Conservation (phyloP, 92 coral and sea anemone species). For the Umimayanthus kanabou region DNA sequence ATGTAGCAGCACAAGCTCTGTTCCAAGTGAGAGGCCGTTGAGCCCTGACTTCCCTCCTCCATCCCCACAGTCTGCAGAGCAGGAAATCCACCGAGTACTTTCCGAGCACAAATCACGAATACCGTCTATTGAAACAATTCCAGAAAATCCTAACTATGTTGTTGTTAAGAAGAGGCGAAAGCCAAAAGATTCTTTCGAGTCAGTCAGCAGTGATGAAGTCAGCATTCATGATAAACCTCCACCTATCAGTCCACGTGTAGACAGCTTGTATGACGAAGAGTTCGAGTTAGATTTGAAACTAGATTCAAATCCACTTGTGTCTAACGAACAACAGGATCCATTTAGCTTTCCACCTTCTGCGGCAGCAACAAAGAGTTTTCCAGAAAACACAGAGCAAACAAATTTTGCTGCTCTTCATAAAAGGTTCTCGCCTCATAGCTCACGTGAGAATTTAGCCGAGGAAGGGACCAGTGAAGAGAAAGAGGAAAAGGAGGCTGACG, state of each 20-base stretch:
- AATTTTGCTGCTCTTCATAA: conserved; percentile 66
- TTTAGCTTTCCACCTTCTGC: conserved; percentile 62
- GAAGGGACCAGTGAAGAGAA: conserved; percentile 4
- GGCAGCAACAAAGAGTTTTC: neutral
- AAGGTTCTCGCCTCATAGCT: conserved; percentile 58
- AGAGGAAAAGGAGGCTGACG: conserved; percentile 43
- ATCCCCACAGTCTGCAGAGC: conserved; percentile 78
- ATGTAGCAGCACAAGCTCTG: conserved; percentile 55
- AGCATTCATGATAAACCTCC: conserved; percentile 14
- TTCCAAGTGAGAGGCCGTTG: conserved; percentile 53
- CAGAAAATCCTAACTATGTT: conserved; percentile 35
- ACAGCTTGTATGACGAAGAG: conserved; percentile 69
- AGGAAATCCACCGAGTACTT: conserved; percentile 67
- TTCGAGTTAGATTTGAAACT: conserved; percentile 26
- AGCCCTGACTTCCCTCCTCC: conserved; percentile 93
- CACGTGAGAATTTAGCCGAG: conserved; percentile 62
- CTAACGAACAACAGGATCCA: conserved; percentile 63
- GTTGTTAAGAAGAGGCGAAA: conserved; percentile 27
- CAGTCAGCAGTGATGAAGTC: conserved; percentile 30
- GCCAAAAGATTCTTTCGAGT: conserved; percentile 20
- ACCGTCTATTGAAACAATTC: conserved; percentile 38
- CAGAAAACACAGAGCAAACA: conserved; percentile 31
- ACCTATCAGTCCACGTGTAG: conserved; percentile 50
- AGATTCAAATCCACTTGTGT: neutral
- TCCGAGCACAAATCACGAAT: conserved; percentile 32